These are phyloP conservation scores for Dasypogon diadema DNA, from an alignment of 2,888 invertebrate genomes.

Conservation along the genomic window DNA sequence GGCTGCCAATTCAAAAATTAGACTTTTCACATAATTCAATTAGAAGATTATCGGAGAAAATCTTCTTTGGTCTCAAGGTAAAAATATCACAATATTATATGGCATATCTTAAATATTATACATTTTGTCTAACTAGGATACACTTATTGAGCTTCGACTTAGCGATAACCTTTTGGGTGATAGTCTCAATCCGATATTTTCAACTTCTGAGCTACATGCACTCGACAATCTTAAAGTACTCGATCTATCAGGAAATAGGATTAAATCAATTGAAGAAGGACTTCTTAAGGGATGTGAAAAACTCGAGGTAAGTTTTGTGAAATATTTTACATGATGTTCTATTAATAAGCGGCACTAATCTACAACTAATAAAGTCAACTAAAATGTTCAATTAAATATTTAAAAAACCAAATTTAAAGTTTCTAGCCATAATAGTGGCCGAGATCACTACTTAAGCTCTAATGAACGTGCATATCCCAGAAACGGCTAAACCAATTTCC, in stretches of 20 bases:
- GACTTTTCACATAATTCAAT: conserved; percentile 88
- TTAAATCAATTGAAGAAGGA: conserved; percentile 87
- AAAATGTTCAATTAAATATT: too few relatives aligned
- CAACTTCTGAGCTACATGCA: conserved; percentile 85
- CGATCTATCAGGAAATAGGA: conserved; percentile 84
- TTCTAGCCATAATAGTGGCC: too few relatives aligned
- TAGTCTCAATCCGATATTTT: conserved; percentile 90
- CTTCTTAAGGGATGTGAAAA: conserved; percentile 85
- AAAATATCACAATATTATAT: too few relatives aligned
- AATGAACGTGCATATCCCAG: too few relatives aligned
- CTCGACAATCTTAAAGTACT: conserved; percentile 78
- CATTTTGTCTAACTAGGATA: conserved; percentile 66
- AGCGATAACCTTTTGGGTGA: conserved; percentile 89
- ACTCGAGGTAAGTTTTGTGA: conserved; percentile 74
- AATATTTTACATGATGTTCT: too few relatives aligned
- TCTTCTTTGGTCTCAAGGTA: conserved; percentile 75
- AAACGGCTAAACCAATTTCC: too few relatives aligned
- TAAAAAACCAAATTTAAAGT: too few relatives aligned
- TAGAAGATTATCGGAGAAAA: conserved; percentile 81
- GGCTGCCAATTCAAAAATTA: conserved; percentile 79
- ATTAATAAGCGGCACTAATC: too few relatives aligned
- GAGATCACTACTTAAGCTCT: too few relatives aligned
- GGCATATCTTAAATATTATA: neutral
- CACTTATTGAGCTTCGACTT: conserved; percentile 78
- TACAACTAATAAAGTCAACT: too few relatives aligned